These are phyloP conservation scores for Columba guinea DNA, from an alignment of 2,797 vertebrate species.

Conservation along the genomic window DNA sequence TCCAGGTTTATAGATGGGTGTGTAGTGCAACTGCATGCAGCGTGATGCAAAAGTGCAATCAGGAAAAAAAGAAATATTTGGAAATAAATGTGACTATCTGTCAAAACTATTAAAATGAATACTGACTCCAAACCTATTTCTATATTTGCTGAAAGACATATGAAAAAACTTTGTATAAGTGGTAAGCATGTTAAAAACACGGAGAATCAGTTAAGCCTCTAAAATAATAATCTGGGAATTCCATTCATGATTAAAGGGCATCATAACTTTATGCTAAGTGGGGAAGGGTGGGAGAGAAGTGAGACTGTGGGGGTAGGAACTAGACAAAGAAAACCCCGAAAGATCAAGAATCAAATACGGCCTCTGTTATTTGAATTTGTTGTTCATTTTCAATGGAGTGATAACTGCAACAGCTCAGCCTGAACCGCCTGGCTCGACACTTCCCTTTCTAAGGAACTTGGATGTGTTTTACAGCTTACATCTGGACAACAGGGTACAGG, in stretches of 20 bases:
- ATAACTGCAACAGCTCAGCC: slow-evolving; percentile 41
- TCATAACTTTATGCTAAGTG: slow-evolving; percentile 41
- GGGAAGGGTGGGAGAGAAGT: slow-evolving; percentile 21
- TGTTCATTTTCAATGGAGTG: slow-evolving; percentile 49
- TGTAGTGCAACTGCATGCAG: neutral
- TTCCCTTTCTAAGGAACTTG: slow-evolving; percentile 5
- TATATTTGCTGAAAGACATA: slow-evolving; percentile 31
- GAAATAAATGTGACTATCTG: slow-evolving; percentile 35
- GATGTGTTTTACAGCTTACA: slow-evolving; percentile 40
- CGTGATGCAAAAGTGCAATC: neutral
- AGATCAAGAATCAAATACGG: neutral
- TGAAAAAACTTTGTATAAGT: slow-evolving; percentile 50
- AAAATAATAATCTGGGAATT: slow-evolving; percentile 64
- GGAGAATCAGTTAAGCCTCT: slow-evolving; percentile 45
- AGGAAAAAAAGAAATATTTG: neutral
- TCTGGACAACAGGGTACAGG: slow-evolving; percentile 13
- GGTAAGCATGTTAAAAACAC: slow-evolving; percentile 29
- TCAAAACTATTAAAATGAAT: slow-evolving; percentile 36
- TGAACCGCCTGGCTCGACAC: neutral
- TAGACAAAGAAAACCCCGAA: neutral
- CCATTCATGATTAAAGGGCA: slow-evolving; percentile 51
- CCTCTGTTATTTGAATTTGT: slow-evolving; percentile 41
- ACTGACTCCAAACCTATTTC: slow-evolving; percentile 19
- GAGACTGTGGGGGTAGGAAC: neutral
- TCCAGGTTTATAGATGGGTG: neutral